Conservation (phyloP, 2,888 invertebrate genomes). For the Drosophila birchii region DNA sequence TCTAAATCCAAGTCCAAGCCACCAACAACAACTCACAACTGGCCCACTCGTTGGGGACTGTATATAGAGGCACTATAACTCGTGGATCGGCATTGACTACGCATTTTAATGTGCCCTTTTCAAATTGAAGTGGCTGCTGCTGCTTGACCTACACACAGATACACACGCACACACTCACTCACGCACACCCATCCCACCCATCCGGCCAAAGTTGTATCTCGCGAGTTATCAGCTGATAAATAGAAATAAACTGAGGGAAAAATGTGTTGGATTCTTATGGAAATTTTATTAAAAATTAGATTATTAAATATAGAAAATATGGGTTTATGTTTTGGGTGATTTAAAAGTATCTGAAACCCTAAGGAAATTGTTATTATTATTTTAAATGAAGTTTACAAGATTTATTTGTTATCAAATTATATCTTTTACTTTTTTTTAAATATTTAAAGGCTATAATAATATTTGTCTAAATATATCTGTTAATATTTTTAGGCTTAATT, state of each 20-base stretch:
- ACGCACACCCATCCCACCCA: conserved; percentile 12
- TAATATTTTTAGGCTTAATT: neutral
- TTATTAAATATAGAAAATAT: neutral
- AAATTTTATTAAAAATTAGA: neutral
- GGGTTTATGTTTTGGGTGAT: neutral
- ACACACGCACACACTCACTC: conserved; percentile 32
- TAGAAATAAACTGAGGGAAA: conserved; percentile 16
- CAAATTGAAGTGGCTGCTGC: conserved; percentile 54
- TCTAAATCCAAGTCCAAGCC: conserved; percentile 39
- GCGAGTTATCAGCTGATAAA: conserved; percentile 40
- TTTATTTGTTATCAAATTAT: neutral
- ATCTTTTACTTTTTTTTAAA: neutral
- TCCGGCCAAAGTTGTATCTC: conserved; percentile 9
- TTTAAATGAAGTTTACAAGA: neutral
- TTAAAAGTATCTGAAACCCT: neutral
- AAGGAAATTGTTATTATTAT: neutral
- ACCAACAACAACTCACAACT: conserved; percentile 36
- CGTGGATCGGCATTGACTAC: conserved; percentile 74
- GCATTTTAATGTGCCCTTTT: conserved; percentile 66
- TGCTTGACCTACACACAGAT: conserved; percentile 51
- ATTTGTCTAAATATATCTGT: neutral
- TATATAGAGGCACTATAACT: conserved; percentile 51
- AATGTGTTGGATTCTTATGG: neutral
- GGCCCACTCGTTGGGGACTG: conserved; percentile 37
- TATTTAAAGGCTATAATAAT: no score